Percentiles rank a stretch among this genome's conserved stretches.
phyloP scores from a whole-genome alignment of 2,113 vertebrate genomes.

The Hucho hucho region DNA sequence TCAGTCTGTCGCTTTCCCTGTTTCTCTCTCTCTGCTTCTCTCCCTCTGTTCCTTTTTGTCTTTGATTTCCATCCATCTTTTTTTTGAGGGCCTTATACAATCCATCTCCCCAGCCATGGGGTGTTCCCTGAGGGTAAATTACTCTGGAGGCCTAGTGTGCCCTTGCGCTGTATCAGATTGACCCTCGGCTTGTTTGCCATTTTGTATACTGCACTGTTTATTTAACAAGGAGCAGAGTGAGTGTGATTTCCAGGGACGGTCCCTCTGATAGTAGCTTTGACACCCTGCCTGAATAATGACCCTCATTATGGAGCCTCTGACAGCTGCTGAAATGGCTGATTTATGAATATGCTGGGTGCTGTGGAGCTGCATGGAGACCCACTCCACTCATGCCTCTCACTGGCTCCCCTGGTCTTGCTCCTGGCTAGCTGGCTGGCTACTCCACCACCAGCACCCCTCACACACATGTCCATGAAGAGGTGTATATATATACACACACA shows the following conservation, averaged over 20 bases:
- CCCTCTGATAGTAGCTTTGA: slow-evolving; percentile 99
- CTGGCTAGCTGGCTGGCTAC: too few species aligned
- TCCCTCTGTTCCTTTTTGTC: slow-evolving; percentile 42
- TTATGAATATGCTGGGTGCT: slow-evolving; percentile 94
- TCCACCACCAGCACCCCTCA: too few species aligned
- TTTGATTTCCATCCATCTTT: slow-evolving; percentile 97
- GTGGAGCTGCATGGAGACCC: slow-evolving; percentile 29
- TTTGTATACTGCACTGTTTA: slow-evolving; percentile 99
- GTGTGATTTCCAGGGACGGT: slow-evolving; percentile 94
- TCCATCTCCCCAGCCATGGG: slow-evolving; percentile 93
- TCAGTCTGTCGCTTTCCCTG: slow-evolving; percentile 7
- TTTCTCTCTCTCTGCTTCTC: slow-evolving; percentile 4
- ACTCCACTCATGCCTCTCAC: not conserved
- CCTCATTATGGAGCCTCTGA: slow-evolving; percentile 99
- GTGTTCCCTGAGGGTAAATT: slow-evolving; percentile 97
- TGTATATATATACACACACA: not conserved
- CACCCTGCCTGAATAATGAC: slow-evolving; percentile 99
- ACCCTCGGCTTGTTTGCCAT: slow-evolving; percentile 99
- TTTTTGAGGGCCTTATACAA: slow-evolving; percentile 89
- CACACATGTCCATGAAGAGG: slow-evolving; percentile 47
- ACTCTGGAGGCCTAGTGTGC: slow-evolving; percentile 95
- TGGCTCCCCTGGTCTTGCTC: too few species aligned
- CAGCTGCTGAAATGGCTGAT: slow-evolving; percentile 99
- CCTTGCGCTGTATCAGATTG: slow-evolving; percentile 96
- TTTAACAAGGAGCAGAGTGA: slow-evolving; percentile 99